A percentile compares a stretch with the other conserved stretches of the same genome.
phyloP scores from a whole-genome alignment of 2,113 vertebrate species.

The Setophaga coronata region DNA sequence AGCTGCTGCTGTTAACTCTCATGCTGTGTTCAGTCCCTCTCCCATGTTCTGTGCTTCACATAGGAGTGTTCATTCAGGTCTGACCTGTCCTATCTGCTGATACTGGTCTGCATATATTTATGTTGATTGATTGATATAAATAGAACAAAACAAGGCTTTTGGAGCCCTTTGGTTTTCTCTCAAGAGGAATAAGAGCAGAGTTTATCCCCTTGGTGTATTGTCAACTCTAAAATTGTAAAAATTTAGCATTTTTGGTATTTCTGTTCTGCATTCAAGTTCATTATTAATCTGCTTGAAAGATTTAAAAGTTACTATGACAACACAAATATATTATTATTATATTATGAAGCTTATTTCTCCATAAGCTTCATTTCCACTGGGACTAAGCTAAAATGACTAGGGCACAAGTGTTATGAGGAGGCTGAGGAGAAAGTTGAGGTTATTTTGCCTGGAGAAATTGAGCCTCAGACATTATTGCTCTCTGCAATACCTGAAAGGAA shows the following conservation, averaged over 20 bases:
- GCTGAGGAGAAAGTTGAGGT: background rate
- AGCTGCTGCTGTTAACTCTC: background rate
- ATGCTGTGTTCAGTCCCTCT: background rate
- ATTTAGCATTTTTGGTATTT: background rate
- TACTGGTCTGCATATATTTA: background rate
- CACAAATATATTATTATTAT: background rate
- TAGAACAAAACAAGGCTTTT: background rate
- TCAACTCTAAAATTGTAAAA: background rate
- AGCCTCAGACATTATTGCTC: background rate
- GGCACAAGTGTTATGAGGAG: background rate
- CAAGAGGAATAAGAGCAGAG: background rate
- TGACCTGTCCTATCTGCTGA: background rate
- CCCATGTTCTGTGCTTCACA: background rate
- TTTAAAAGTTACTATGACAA: background rate
- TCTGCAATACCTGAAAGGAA: background rate
- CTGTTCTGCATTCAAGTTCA: background rate
- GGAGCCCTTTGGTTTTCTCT: background rate
- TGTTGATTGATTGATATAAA: background rate
- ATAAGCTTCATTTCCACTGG: background rate
- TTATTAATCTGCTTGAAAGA: background rate
- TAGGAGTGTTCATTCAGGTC: background rate
- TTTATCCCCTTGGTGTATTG: background rate
- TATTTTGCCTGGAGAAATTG: background rate
- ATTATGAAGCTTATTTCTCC: too few species aligned
- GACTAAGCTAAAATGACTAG: background rate